Evolutionary conservation across 2,888 invertebrate species (phyloP).

Genomic region (Volucella zonaria): DNA sequence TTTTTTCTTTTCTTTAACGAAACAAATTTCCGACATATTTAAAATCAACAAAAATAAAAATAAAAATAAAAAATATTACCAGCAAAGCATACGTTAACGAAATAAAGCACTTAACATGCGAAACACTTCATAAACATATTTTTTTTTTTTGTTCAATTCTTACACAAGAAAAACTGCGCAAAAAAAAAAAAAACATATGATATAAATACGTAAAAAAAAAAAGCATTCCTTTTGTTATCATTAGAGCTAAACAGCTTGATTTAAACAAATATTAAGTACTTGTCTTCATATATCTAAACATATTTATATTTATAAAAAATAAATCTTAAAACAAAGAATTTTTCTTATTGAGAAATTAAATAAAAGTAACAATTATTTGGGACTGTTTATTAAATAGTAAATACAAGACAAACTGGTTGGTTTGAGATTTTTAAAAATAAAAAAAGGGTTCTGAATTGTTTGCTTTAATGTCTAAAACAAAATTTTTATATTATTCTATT

Average conservation of each 20-base stretch:
- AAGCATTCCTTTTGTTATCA: slow-evolving; percentile 49
- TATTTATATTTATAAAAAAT: slow-evolving; percentile 54
- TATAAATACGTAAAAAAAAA: slow-evolving; percentile 19
- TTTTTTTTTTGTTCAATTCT: slow-evolving; percentile 32
- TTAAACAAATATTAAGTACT: slow-evolving; percentile 19
- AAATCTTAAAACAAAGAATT: slow-evolving; percentile 40
- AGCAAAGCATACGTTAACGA: slow-evolving; percentile 40
- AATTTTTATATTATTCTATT: slow-evolving; percentile 35
- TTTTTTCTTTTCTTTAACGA: no score
- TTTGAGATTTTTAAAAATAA: slow-evolving; percentile 28
- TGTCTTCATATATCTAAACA: slow-evolving; percentile 49
- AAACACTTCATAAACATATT: slow-evolving; percentile 22
- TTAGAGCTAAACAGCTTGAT: slow-evolving; percentile 28
- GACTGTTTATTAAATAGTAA: slow-evolving; percentile 45
- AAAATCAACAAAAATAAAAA: slow-evolving; percentile 18
- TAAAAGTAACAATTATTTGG: slow-evolving; percentile 54
- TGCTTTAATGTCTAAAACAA: slow-evolving; percentile 36
- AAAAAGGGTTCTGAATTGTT: slow-evolving; percentile 42
- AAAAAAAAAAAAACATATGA: slow-evolving; percentile 39
- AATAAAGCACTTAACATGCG: slow-evolving; percentile 64
- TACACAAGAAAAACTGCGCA: slow-evolving; percentile 57
- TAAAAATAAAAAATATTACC: slow-evolving; percentile 36
- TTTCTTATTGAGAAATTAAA: slow-evolving; percentile 52
- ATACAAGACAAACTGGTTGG: slow-evolving; percentile 50
- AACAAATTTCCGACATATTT: not conserved